These are phyloP conservation scores for Anoura caudifer DNA, from an alignment of 2,113 vertebrate species.

Conservation along the genomic window DNA sequence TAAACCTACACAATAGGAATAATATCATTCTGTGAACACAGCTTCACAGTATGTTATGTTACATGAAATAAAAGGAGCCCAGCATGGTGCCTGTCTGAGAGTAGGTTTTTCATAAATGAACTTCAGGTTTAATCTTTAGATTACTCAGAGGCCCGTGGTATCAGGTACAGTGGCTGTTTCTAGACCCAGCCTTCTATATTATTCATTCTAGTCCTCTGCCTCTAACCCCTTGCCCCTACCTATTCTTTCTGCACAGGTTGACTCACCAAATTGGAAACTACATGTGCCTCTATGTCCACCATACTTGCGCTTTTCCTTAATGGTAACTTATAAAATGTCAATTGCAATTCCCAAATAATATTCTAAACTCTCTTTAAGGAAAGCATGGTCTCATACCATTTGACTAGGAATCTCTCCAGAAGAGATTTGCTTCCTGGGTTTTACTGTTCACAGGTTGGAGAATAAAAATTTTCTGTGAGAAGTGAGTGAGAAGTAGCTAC, in stretches of 20 bases:
- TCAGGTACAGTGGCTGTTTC: neutral
- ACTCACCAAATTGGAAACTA: neutral
- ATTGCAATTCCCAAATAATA: neutral
- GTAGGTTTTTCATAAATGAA: neutral
- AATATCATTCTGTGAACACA: neutral
- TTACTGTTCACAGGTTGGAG: neutral
- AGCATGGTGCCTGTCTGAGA: neutral
- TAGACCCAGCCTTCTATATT: neutral
- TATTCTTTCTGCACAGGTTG: neutral
- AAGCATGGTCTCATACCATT: neutral
- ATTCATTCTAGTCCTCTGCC: neutral
- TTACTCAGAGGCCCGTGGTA: neutral
- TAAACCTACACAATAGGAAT: neutral
- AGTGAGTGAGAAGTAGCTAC: neutral
- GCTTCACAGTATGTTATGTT: neutral
- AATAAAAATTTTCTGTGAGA: neutral
- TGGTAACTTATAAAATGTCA: neutral
- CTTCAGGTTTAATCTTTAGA: neutral
- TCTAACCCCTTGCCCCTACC: neutral
- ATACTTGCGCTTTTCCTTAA: neutral
- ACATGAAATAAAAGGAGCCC: neutral
- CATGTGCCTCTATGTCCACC: neutral
- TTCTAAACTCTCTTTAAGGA: neutral
- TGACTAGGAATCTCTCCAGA: neutral
- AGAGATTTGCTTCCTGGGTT: neutral